Evolutionary conservation across 2,797 vertebrate species (phyloP).

Genomic region (Acipenser oxyrinchus): DNA sequence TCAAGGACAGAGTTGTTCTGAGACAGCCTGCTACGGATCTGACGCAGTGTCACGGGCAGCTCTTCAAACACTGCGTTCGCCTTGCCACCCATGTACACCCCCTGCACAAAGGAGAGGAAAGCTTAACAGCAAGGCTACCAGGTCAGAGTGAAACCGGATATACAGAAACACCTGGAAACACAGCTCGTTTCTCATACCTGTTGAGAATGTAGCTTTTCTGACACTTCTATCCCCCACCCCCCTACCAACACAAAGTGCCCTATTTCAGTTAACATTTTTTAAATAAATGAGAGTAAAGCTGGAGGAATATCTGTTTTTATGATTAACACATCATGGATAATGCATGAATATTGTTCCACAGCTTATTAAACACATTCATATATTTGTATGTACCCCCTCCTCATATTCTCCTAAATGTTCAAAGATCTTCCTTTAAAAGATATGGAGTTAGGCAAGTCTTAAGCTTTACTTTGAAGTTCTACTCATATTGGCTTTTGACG

Average conservation of each 20-base stretch:
- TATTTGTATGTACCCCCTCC: too few species aligned
- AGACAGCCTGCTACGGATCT: slow-evolving; percentile 81
- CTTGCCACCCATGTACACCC: slow-evolving; percentile 95
- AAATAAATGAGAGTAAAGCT: too few species aligned
- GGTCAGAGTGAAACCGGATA: not conserved
- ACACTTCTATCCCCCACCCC: too few species aligned
- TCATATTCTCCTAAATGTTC: too few species aligned
- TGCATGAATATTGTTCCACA: too few species aligned
- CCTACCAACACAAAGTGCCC: too few species aligned
- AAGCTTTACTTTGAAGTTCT: not conserved
- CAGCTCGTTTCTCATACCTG: too few species aligned
- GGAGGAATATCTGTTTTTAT: too few species aligned
- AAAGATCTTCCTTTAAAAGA: not conserved
- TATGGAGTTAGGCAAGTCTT: not conserved
- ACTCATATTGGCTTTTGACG: not conserved
- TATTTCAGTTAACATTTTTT: too few species aligned
- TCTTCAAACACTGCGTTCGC: slow-evolving; percentile 94
- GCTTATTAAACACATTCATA: too few species aligned
- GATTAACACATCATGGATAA: too few species aligned
- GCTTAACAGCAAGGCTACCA: not conserved
- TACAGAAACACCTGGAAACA: not conserved
- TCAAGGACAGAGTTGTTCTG: slow-evolving; percentile 88
- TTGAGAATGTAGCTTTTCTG: not conserved
- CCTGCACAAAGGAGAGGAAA: slow-evolving; percentile 52
- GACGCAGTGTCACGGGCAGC: slow-evolving; percentile 85